Evolutionary conservation across 2,113 vertebrate species (phyloP), one percentile per base, ranked within the genome.

Genomic region (Cisticola juncidis): DNA sequence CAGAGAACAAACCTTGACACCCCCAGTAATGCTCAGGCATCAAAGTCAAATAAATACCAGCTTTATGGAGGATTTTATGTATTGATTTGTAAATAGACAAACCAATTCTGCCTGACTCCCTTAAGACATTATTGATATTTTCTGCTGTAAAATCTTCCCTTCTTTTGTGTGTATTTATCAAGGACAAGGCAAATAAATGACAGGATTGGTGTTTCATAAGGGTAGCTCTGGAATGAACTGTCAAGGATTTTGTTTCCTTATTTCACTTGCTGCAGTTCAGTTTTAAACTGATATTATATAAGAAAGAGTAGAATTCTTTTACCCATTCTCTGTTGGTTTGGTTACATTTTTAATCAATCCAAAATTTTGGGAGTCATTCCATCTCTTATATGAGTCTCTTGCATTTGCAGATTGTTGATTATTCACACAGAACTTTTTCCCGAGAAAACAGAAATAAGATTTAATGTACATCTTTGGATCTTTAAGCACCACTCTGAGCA

Each of bases 41-140:
- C 45, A 50, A 92, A 92, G 78, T 82, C 69, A 79, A 84, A 72
- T 90, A 86, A 95, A 54, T 64, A 50, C 38, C 56, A 45, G 93
- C 69, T 76, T 95, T 90, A 81, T 29, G 53, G 78, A 94, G 87
- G 86, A 70, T 86, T 95, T 94, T 64, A 71, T 45, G 86, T 89
- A 95, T 94, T 82, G 96, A 96, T 97, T 93, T 94, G 87, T 91
- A 94, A 95, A 96, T 76, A 93, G 28, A 12, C 92, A 96, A 96
- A 70, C 40, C 78, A 87, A 61, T 92, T 96, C 71, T 77, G 22
- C 28, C 53, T 81, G 65, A 19, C 88, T 86, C 44, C 68, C 82
- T 77, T 60, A 64, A 95, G 91, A 90, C 33, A 33, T 76, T 74
- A 95, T 88, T 86, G 92, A 97, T 94, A 73, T 94, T 90, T 86